A percentile compares a stretch with the other conserved stretches of the same genome.
Evolutionary conservation across 2,113 vertebrate genomes (phyloP).

Genomic region (Struthidea cinerea): DNA sequence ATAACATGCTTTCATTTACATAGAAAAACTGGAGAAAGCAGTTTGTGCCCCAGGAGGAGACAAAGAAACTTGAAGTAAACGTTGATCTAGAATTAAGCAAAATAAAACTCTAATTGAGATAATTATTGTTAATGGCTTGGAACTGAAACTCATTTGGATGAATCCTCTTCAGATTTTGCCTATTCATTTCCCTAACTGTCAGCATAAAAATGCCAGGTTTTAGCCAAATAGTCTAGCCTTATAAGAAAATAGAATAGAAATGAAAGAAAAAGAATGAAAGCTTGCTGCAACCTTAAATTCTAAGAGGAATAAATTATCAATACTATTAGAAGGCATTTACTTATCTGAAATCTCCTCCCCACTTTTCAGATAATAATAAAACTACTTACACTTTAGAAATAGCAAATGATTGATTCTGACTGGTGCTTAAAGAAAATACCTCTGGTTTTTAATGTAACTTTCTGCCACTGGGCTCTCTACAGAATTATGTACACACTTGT

Average conservation of each 20-base stretch:
- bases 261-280: neutral
- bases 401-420: neutral
- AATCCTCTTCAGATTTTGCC: neutral
- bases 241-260: neutral
- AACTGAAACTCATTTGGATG: neutral
- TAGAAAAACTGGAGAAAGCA: neutral
- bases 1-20: neutral
- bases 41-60: neutral
- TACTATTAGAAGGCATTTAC: neutral
- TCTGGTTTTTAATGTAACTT: neutral
- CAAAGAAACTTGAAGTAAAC: neutral
- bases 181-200: neutral
- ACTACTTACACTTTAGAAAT: neutral
- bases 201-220: neutral
- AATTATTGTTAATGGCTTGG: neutral
- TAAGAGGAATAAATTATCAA: neutral
- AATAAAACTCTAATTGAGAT: neutral
- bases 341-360: neutral
- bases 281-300: neutral
- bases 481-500: neutral
- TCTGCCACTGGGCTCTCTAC: neutral
- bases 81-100: neutral
- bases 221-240: neutral
- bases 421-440: neutral
- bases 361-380: neutral